Percentiles rank a stretch among this genome's conserved stretches.
These are phyloP conservation scores for Malthinus flaveolus DNA, from an alignment of 2,888 invertebrate species.

Conservation along the genomic window DNA sequence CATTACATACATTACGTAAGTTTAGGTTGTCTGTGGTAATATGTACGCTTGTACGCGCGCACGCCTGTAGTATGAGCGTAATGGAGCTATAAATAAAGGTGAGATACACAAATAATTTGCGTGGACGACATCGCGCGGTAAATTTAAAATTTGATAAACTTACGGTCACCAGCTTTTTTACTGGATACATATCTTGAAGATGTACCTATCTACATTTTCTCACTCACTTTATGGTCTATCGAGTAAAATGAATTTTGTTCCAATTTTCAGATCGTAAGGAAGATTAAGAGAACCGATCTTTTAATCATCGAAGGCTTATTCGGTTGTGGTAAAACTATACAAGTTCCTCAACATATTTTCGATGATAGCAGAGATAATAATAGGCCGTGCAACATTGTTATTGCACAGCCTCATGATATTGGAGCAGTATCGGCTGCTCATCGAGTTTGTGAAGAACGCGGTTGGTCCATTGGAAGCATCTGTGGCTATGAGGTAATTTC, in stretches of 20 bases:
- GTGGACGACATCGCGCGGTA: too few relatives aligned
- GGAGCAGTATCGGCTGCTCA: conserved; percentile 90
- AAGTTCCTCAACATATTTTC: conserved; percentile 92
- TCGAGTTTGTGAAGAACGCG: conserved; percentile 80
- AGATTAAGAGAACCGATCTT: conserved; percentile 52
- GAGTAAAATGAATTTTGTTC: conserved; percentile 1
- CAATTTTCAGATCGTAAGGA: conserved; percentile 18
- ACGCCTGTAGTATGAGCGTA: too few relatives aligned
- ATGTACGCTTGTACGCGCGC: too few relatives aligned
- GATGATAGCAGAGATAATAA: conserved; percentile 69
- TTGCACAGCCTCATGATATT: conserved; percentile 92
- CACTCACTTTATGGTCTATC: neutral
- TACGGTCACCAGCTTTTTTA: neutral
- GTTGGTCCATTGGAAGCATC: conserved; percentile 79
- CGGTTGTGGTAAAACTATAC: conserved; percentile 93
- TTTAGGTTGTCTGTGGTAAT: too few relatives aligned
- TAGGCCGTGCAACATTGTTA: conserved; percentile 80
- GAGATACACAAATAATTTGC: too few relatives aligned
- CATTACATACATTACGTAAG: too few relatives aligned
- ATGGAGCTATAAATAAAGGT: too few relatives aligned
- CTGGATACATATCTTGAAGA: conserved; percentile 14
- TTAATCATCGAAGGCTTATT: conserved; percentile 89
- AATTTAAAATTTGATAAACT: conserved; percentile 20
- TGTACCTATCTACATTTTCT: conserved; percentile 15
- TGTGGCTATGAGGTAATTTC: conserved; percentile 84